Base-by-base conservation (phyloP, 2,888 invertebrate species). In the Lepidochitona cinerea region DNA sequence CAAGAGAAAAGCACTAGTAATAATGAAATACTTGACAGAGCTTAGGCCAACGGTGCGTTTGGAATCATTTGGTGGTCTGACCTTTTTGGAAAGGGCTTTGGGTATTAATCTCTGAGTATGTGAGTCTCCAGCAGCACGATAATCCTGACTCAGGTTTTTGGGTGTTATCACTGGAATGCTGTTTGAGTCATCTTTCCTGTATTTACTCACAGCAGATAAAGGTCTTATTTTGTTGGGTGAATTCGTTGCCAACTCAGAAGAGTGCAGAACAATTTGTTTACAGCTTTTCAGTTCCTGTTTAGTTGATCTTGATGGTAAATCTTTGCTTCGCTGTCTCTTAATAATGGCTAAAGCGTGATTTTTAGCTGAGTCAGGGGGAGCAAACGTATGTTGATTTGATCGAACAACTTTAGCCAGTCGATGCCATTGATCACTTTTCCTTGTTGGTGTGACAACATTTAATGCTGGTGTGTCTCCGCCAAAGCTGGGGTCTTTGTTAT, bases 371-470 rank as follows among this genome's bases (percentile, higher is more conserved):
- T 49, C 7, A 4, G 59, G 29, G 1, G 59, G 29, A 59, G 29
- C 5, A 59, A 59, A 59, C 23, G 59, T 59, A 29, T 59, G 23
- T 32, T 59, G 59, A 29, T 23, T 29, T 23, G 59, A 59, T 23
- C 59, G 29, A 4, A 59, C 59, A 59, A 59, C 7, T 1, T 23
- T 14, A 59, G 59, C 59, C 23, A 59, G 26, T 14, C 59, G 59
- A 59, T 59, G 59, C 59, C 59, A 59, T 26, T 59, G 59, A 32
- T 59, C 59, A 59, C 29, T 23, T 59, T 59, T 59, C 4, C 59
- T 18, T 14, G 4, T 26, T 4, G 59, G 59, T 4, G 29, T 59
- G n/a, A n/a, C n/a, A n/a, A n/a, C n/a, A n/a, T n/a, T n/a, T n/a
- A n/a, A n/a, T n/a, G n/a, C n/a, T n/a, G n/a, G n/a, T n/a, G n/a